Base-by-base conservation (phyloP, 2,113 vertebrate species). In the Larimichthys crocea region DNA sequence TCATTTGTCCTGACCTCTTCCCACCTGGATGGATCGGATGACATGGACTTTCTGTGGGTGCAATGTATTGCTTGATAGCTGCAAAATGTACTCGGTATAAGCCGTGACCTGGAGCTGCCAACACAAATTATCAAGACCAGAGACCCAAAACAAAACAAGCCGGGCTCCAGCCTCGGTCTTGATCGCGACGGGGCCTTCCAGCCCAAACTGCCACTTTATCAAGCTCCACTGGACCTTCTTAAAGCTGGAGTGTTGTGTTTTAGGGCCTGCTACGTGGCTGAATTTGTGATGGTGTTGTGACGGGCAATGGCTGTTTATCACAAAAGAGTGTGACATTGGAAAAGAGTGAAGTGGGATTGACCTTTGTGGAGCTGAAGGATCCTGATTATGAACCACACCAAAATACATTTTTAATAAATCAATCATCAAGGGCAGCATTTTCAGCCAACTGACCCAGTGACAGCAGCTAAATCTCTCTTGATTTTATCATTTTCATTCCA, bases 201-300 rank as follows among this genome's bases (percentile, higher is more conserved):
- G 88, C 80, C 80, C 74, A 76, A 79, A 68, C 66, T 80, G 84
- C 74, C n/a, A 80, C 82, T 87, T 84, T 68, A 87, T 83, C 80
- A 65, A 76, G 42, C 70, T 57, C 24, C 11, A 3, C 20, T 90
- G 88, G 89, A n/a, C 89, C 85, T 92, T 90, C 75, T 70, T 8
- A 64, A 87, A 46, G 50, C 61, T 83, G 60, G 14, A 62, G 26
- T 75, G 63, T 64, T 83, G 66, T 42, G 50, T n/a, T n/a, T n/a
- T n/a, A n/a, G 80, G 59, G 60, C 29, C 42, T 16, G 68, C 19
- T 44, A 73, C 72, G 60, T 52, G 62, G 40, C 19, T 19, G 59
- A 26, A 80, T 68, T 55, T 10, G 17, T 64, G 42, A 44, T 24
- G 60, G 0, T 62, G 44, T n/a, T 67, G 15, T 52, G 72, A 74